Evolutionary conservation across 2,113 vertebrate genomes (phyloP).

Genomic region (Furnarius figulus): DNA sequence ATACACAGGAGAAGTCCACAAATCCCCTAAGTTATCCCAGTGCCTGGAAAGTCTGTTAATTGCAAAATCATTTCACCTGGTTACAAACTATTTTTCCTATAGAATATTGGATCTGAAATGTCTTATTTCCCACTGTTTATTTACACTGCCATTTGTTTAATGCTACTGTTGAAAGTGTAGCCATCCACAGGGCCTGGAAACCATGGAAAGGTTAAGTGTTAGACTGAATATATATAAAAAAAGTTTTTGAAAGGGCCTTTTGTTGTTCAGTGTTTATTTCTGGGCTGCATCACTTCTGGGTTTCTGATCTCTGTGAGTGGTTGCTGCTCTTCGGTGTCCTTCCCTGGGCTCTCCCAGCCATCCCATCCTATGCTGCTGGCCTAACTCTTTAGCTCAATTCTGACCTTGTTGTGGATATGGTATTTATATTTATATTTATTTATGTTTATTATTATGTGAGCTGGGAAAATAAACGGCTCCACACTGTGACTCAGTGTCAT

Average conservation of each 20-base stretch:
- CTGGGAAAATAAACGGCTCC: background rate
- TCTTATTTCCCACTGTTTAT: background rate
- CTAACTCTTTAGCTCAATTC: background rate
- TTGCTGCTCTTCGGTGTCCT: background rate
- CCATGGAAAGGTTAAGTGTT: background rate
- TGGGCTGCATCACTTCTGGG: background rate
- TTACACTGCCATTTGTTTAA: background rate
- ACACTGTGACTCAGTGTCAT: background rate
- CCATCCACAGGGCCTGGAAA: background rate
- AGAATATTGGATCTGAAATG: background rate
- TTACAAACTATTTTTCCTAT: background rate
- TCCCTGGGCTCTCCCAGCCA: background rate
- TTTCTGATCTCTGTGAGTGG: background rate
- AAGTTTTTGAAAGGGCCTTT: background rate
- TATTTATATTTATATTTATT: background rate
- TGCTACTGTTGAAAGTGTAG: background rate
- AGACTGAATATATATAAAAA: background rate
- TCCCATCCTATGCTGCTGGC: background rate
- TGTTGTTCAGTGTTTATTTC: background rate
- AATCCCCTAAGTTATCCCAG: background rate
- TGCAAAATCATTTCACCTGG: fast-evolving
- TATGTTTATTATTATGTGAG: background rate
- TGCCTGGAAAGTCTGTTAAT: background rate
- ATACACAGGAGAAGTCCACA: background rate
- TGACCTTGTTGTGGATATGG: no score